A percentile compares a stretch with the other conserved stretches of the same genome.
Evolutionary conservation across 1,140 invertebrate genomes (phyloP).

Genomic region (Pemphigus obesinymphae): DNA sequence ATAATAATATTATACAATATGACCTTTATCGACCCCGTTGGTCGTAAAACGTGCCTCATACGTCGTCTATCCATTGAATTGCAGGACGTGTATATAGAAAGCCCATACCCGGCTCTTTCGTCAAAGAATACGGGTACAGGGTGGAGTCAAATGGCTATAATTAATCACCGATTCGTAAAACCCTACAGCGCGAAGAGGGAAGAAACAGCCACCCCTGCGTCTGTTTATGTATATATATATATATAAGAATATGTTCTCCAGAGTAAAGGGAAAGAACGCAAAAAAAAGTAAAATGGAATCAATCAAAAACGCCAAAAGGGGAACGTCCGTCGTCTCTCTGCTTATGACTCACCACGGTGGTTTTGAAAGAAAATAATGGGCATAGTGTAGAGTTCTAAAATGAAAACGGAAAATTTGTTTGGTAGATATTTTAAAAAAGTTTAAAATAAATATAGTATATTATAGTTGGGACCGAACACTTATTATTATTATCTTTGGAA

Average conservation of each 20-base stretch:
- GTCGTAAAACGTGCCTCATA: background rate
- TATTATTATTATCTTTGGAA: background rate
- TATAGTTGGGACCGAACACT: too few relatives aligned
- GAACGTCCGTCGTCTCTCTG: background rate
- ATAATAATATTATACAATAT: background rate
- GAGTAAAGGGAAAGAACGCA: background rate
- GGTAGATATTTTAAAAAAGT: too few relatives aligned
- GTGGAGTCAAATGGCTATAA: constrained; percentile 12
- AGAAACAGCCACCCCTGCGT: background rate
- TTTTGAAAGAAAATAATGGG: background rate
- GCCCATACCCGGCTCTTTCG: background rate
- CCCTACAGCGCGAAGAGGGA: background rate
- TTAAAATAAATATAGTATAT: too few relatives aligned
- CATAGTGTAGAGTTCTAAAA: too few relatives aligned
- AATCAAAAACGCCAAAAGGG: constrained; percentile 21
- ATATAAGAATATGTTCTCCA: background rate
- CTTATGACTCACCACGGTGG: background rate
- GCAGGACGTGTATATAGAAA: background rate
- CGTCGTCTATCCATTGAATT: background rate
- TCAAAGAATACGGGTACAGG: background rate
- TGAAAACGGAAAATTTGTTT: too few relatives aligned
- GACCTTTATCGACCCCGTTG: background rate
- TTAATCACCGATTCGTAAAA: constrained; percentile 30
- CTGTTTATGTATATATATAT: background rate
- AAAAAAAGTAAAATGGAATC: constrained; percentile 15